These are phyloP conservation scores for Andrena praecox DNA, from an alignment of 2,888 invertebrate species.

Conservation along the genomic window DNA sequence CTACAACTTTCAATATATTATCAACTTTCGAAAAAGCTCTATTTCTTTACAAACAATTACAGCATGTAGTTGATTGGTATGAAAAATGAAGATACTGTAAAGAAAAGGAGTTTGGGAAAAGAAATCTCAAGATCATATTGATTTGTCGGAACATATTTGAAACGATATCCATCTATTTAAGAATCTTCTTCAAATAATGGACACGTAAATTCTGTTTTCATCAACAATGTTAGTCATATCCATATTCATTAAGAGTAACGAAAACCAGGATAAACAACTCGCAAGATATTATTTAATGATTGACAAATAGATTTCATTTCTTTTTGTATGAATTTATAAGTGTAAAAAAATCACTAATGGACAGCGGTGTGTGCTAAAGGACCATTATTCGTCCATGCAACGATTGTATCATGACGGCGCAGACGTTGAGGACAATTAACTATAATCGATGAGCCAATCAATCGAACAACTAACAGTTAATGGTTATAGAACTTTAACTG, in stretches of 20 bases:
- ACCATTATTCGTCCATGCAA: slow-evolving; percentile 38
- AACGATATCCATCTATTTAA: no score
- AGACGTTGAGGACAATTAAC: slow-evolving; percentile 60
- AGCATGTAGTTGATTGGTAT: no score
- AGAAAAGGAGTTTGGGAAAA: no score
- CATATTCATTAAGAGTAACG: not conserved
- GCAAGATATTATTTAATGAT: not conserved
- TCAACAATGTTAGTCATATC: no score
- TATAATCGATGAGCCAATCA: slow-evolving; percentile 62
- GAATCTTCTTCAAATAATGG: no score
- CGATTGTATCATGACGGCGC: slow-evolving; percentile 39
- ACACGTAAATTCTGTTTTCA: no score
- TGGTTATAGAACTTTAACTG: slow-evolving; percentile 61
- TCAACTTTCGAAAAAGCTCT: no score
- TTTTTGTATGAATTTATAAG: not conserved
- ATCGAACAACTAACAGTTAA: slow-evolving; percentile 46
- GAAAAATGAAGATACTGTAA: no score
- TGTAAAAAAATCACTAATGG: not conserved
- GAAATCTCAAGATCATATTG: no score
- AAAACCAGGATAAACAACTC: not conserved
- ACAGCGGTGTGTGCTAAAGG: not conserved
- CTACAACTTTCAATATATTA: no score
- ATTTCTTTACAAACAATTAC: no score
- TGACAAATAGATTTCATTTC: not conserved
- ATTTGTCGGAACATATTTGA: no score